A percentile compares a stretch with the other conserved stretches of the same genome.
phyloP scores from a whole-genome alignment of 2,888 invertebrate genomes.

The Mechanitis mazaeus region DNA sequence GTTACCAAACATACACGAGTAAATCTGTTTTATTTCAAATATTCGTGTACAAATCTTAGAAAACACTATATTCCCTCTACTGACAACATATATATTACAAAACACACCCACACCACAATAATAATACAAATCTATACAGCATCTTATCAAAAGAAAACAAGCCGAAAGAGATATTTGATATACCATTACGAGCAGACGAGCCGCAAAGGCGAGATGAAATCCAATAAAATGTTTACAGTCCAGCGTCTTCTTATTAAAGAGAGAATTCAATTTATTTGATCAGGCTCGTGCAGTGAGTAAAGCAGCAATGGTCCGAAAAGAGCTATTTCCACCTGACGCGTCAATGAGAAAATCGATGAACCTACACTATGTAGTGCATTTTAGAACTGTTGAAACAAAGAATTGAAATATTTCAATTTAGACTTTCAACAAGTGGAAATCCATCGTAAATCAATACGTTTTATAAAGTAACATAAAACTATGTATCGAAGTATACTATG shows the following conservation, averaged over 20 bases:
- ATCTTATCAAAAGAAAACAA: neutral
- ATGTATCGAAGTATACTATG: too few relatives aligned
- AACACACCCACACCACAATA: neutral
- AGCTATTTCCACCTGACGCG: slow-evolving; percentile 51
- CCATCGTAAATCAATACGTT: neutral
- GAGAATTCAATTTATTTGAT: slow-evolving; percentile 53
- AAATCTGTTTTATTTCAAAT: too few relatives aligned
- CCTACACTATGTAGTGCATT: slow-evolving; percentile 19
- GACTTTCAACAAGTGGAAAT: neutral
- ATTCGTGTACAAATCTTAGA: too few relatives aligned
- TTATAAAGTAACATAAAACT: too few relatives aligned
- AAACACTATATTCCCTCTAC: too few relatives aligned
- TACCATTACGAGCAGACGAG: slow-evolving; percentile 22
- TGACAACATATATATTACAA: too few relatives aligned
- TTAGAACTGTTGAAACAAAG: slow-evolving; percentile 16
- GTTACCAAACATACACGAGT: too few relatives aligned
- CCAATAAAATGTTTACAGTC: slow-evolving; percentile 38
- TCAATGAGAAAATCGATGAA: slow-evolving; percentile 48
- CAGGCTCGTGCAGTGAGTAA: slow-evolving; percentile 41
- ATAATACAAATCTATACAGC: neutral
- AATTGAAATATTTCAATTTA: neutral
- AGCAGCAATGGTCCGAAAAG: slow-evolving; percentile 49
- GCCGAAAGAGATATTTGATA: slow-evolving; percentile 11
- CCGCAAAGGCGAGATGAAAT: slow-evolving; percentile 27
- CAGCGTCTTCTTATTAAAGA: slow-evolving; percentile 36